Conservation (phyloP, 2,113 vertebrate genomes). For the Globicephala melas region DNA sequence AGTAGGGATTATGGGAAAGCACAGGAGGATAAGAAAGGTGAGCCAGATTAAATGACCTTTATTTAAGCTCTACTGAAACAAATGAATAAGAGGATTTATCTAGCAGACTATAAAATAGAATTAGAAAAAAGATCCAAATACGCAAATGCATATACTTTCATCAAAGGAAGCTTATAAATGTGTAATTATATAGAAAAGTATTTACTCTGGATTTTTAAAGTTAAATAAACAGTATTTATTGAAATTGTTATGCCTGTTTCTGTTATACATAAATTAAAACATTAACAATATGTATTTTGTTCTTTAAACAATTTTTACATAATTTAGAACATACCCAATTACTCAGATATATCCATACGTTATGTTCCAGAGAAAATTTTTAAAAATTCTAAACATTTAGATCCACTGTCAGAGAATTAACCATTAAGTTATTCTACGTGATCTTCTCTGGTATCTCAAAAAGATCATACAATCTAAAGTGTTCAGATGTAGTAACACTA, state of each 20-base stretch:
- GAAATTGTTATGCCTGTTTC: not conserved
- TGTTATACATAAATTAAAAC: not conserved
- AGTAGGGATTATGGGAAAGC: conserved; percentile 76
- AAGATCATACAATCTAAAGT: not conserved
- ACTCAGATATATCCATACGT: not conserved
- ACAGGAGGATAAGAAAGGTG: conserved; percentile 75
- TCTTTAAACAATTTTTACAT: not conserved
- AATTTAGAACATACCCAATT: not conserved
- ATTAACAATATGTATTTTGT: not conserved
- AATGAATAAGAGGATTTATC: conserved; percentile 81
- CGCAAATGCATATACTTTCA: conserved; percentile 60
- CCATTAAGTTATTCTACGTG: not conserved
- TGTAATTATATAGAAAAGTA: conserved; percentile 65
- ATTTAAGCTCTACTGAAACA: conserved; percentile 78
- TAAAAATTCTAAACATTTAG: not conserved
- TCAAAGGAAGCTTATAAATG: conserved; percentile 58
- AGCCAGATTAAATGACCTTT: conserved; percentile 82
- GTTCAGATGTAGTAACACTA: not conserved
- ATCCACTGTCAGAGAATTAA: not conserved
- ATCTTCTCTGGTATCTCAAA: not conserved
- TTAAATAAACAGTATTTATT: not conserved
- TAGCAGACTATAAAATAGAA: conserved; percentile 71
- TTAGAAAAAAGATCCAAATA: conserved; percentile 72
- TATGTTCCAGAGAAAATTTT: not conserved
- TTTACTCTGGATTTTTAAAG: conserved; percentile 68